Percentiles rank a stretch among this genome's conserved stretches.
Evolutionary conservation across 2,113 vertebrate genomes (phyloP).

Genomic region (Varanus salvator): DNA sequence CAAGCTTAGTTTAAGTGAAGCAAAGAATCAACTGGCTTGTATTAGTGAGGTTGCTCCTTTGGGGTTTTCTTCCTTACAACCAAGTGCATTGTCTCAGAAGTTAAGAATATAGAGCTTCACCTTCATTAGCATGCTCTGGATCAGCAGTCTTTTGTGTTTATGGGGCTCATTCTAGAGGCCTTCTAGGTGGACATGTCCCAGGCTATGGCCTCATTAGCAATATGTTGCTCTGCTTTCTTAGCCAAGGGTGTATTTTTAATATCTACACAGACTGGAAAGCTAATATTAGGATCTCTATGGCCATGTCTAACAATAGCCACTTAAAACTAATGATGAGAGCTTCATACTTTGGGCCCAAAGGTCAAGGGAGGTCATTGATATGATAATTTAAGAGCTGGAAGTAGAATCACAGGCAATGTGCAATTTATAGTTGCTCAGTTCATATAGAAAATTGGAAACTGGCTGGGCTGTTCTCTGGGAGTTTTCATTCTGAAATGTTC

Average conservation of each 20-base stretch:
- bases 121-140: not conserved
- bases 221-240: not conserved
- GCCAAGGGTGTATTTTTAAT: not conserved
- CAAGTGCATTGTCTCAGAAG: constrained; percentile 19
- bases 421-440: not conserved
- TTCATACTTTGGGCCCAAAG: not conserved
- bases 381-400: not conserved
- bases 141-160: not conserved
- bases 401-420: not conserved
- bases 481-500: not conserved
- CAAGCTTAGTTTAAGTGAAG: constrained; percentile 7
- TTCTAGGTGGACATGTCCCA: not conserved
- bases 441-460: not conserved
- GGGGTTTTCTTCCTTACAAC: not conserved
- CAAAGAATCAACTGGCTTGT: constrained; percentile 3
- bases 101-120: not conserved
- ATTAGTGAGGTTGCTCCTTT: constrained; percentile 28
- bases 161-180: not conserved
- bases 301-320: not conserved
- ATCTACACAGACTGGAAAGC: not conserved
- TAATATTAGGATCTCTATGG: not conserved
- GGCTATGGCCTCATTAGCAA: not conserved
- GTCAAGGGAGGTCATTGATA: not conserved
- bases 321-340: not conserved
- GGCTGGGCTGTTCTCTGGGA: not conserved